Conservation (phyloP, 1,140 invertebrate genomes). For the Drosophila ambigua region DNA sequence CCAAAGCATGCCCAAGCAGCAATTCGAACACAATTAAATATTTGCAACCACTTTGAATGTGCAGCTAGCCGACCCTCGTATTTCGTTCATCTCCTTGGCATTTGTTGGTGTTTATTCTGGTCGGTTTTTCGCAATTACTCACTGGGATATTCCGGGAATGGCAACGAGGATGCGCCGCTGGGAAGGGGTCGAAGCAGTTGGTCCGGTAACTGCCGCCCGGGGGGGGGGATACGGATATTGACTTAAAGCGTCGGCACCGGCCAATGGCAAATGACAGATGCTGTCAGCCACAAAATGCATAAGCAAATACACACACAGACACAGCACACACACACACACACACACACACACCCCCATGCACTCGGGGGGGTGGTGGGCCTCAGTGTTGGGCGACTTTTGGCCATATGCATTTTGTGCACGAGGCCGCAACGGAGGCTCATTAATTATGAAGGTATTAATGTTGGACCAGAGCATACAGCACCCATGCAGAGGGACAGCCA, state of each 20-base stretch:
- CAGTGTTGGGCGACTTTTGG: neutral
- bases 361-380: neutral
- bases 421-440: constrained; percentile 69
- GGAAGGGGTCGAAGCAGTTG: constrained; percentile 1
- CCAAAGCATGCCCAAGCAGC: too few species aligned
- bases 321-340: constrained; percentile 6
- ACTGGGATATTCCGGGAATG: constrained; percentile 12
- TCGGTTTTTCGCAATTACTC: constrained; percentile 40
- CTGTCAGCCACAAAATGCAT: constrained; percentile 77
- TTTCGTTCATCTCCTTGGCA: constrained; percentile 5
- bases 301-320: constrained; percentile 52
- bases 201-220: constrained; percentile 18
- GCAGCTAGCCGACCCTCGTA: neutral
- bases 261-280: constrained; percentile 79
- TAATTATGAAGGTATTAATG: constrained; percentile 59
- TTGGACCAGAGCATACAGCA: constrained; percentile 44
- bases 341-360: neutral
- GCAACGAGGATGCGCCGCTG: neutral
- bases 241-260: constrained; percentile 52
- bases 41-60: constrained; percentile 11
- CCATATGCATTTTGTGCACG: constrained; percentile 72
- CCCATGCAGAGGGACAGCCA: too few species aligned
- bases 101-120: constrained; percentile 21
- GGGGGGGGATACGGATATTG: constrained; percentile 50
- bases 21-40: too few species aligned